A percentile compares a stretch with the other conserved stretches of the same genome.
Evolutionary conservation across 2,797 vertebrate species (phyloP).

Genomic region (Alcedo atthis): DNA sequence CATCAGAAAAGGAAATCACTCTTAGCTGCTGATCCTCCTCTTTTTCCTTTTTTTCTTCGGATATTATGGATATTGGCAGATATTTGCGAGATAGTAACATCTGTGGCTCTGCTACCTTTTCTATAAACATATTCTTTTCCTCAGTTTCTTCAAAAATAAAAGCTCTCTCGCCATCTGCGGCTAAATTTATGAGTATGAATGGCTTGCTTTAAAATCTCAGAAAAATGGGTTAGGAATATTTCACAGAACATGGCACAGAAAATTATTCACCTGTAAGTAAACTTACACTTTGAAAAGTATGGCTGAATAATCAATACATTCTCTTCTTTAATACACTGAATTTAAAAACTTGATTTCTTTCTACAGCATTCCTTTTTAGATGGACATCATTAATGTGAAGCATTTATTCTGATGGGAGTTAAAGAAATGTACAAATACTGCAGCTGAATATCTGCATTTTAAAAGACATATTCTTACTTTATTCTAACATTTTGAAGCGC

Average conservation of each 20-base stretch:
- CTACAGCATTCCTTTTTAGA: background rate
- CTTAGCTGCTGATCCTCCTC: background rate
- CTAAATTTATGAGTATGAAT: background rate
- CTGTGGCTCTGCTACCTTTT: background rate
- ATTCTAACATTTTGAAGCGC: background rate
- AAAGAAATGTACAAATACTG: background rate
- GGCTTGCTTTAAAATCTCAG: background rate
- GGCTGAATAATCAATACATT: background rate
- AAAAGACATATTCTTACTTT: background rate
- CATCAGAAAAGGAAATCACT: slow-evolving; percentile 21
- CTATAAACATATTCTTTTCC: background rate
- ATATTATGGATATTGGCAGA: background rate
- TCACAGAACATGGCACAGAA: background rate
- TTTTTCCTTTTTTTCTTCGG: background rate
- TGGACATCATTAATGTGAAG: background rate
- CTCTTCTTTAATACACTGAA: background rate
- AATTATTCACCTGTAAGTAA: background rate
- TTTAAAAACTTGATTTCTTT: background rate
- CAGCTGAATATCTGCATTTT: background rate
- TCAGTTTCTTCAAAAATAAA: background rate
- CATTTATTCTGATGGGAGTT: background rate
- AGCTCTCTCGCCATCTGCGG: background rate
- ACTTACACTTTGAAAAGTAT: background rate
- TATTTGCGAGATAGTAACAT: background rate
- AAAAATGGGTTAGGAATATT: background rate